Percentiles rank a stretch among this genome's conserved stretches.
Evolutionary conservation across 2,797 vertebrate species (phyloP).

Genomic region (Sternotherus odoratus): DNA sequence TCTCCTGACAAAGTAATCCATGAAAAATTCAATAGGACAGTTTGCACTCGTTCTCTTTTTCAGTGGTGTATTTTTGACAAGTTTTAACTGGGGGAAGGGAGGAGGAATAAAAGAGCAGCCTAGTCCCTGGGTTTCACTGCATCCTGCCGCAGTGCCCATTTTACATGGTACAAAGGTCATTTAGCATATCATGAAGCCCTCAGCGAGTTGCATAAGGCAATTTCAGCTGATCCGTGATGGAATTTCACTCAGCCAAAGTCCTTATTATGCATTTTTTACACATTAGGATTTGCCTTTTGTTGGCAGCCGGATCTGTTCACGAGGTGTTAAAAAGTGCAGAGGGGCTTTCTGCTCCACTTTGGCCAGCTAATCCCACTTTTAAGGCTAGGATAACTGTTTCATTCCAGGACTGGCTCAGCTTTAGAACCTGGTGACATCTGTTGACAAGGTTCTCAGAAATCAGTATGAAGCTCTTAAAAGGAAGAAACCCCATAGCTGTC

Average conservation of each 20-base stretch:
- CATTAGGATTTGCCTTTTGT: slow-evolving; percentile 79
- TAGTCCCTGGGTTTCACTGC: slow-evolving; percentile 39
- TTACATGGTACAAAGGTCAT: slow-evolving; percentile 72
- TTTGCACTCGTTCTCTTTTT: slow-evolving; percentile 38
- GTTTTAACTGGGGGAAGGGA: slow-evolving; percentile 48
- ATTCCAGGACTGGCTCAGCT: slow-evolving; percentile 48
- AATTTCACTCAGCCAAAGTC: slow-evolving; percentile 73
- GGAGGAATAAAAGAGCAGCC: slow-evolving; percentile 71
- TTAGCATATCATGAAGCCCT: slow-evolving; percentile 70
- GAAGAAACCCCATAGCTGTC: slow-evolving; percentile 23
- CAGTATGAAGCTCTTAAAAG: slow-evolving; percentile 20
- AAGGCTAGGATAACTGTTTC: slow-evolving; percentile 74
- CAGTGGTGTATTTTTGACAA: slow-evolving; percentile 62
- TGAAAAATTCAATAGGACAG: slow-evolving; percentile 48
- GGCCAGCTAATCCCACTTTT: slow-evolving; percentile 75
- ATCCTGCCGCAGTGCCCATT: slow-evolving; percentile 68
- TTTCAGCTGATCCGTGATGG: slow-evolving; percentile 74
- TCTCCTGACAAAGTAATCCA: slow-evolving; percentile 59
- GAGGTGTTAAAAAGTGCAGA: slow-evolving; percentile 83
- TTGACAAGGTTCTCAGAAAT: slow-evolving; percentile 61
- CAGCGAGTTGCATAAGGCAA: slow-evolving; percentile 73
- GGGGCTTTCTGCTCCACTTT: slow-evolving; percentile 79
- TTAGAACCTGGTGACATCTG: slow-evolving; percentile 38
- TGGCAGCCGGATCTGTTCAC: slow-evolving; percentile 74
- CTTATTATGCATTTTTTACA: slow-evolving; percentile 79